Evolutionary conservation across 1,140 invertebrate genomes (phyloP).

Genomic region (Doryteuthis pealeii): DNA sequence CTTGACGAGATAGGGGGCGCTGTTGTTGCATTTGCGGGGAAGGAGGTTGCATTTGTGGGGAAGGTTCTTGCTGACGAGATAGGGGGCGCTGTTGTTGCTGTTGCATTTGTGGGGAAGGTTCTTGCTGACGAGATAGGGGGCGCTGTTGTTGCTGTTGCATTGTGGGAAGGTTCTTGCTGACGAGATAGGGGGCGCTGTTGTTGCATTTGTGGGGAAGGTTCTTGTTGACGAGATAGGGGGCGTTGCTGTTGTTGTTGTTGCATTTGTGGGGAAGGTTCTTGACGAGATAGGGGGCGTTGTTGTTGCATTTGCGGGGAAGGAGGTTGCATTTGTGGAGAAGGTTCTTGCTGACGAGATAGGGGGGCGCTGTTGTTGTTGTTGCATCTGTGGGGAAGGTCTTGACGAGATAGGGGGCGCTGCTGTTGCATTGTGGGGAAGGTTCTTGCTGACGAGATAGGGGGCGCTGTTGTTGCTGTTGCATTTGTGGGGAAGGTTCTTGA

Average conservation of each 20-base stretch:
- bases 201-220: not conserved
- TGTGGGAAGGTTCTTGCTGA: no score
- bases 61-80: not conserved
- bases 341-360: conserved; percentile 3
- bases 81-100: not conserved
- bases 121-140: no score
- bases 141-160: no score
- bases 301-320: no score
- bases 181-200: no score
- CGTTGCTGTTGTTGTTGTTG: not conserved
- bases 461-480: not conserved
- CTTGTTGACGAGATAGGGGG: not conserved
- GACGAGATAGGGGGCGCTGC: not conserved
- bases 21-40: no score
- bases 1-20: no score
- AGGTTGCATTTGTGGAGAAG: not conserved
- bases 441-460: not conserved
- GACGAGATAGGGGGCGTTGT: not conserved
- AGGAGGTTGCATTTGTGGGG: not conserved
- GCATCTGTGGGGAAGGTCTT: not conserved
- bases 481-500: no score
- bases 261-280: not conserved
- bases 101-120: not conserved
- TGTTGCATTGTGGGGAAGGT: not conserved
- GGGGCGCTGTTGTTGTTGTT: not conserved